Evolutionary conservation across 2,113 vertebrate species (phyloP), one percentile per base, ranked within the genome.

Genomic region (Vulpes ferrilata): DNA sequence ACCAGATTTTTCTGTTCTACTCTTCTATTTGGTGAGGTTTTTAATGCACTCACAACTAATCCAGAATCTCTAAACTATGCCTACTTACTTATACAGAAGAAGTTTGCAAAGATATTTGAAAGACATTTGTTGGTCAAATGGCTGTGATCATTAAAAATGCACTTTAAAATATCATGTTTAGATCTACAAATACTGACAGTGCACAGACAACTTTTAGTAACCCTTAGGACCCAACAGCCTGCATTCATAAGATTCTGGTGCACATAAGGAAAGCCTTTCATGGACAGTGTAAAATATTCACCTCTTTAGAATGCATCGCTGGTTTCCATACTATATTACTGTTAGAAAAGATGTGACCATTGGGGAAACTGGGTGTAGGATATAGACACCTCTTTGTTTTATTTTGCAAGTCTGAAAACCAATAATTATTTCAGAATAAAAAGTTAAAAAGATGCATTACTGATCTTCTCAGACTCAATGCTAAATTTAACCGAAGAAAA

Each of bases 401-500:
- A 76, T 73, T 53, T 93, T 92, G n/a, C 2, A 60, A n/a, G 59
- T 82, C 59, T 67, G 5, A 20, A n/a, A 67, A 67, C 57, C 7
- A 82, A 60, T 35, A 93, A 71, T 82, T 74, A 89, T 87, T 95
- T 76, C 9, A 90, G 88, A 87, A 48, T 60, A 69, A 57, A 53
- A 81, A 35, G 3, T 43, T 27, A 27, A 43, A 79, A 73, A 60
- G 30, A 67, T 73, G 32, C 13, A 83, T 30, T 78, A 74, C 27
- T 16, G 67, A n/a, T 67, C 7, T 12, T 84, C 30, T 32, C 71
- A 55, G 23, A 13, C 57, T 62, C 27, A 71, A 53, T 59, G 23
- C 4, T 92, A 43, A 84, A 35, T 85, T 73, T 97, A 94, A 81
- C 43, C 35, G 7, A 89, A 90, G 35, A 78, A 90, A 84, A 74